Percentiles rank a stretch among this genome's conserved stretches.
Conservation (phyloP, 1,140 invertebrate genomes). For the Dolichoris vasculosae region DNA sequence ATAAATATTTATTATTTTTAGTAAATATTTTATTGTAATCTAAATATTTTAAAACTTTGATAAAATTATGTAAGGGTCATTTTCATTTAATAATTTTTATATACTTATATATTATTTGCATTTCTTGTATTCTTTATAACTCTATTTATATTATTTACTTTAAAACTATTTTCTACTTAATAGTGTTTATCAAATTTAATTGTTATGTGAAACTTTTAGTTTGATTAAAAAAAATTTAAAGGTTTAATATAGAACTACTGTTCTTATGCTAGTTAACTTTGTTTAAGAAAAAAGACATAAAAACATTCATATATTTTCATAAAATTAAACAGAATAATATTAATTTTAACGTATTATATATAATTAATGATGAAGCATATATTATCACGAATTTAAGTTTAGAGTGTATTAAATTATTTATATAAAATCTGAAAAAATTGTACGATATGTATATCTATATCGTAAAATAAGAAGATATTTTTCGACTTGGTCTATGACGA, state of each 20-base stretch:
- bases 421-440: conserved; percentile 21
- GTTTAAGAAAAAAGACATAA: not conserved
- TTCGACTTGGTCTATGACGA: not conserved
- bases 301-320: not conserved
- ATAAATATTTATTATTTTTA: no score
- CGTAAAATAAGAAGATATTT: not conserved
- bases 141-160: no score
- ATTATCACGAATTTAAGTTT: no score
- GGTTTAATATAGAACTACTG: not conserved
- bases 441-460: not conserved
- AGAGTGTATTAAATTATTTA: not conserved
- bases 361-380: conserved; percentile 13
- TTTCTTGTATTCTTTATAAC: no score
- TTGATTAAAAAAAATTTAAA: not conserved
- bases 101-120: no score
- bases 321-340: conserved; percentile 6
- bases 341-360: not conserved
- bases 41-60: no score
- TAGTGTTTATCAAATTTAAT: no score
- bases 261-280: not conserved
- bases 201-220: not conserved
- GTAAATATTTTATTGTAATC: no score
- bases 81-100: no score
- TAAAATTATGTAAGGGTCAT: no score
- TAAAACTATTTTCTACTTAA: no score